A percentile compares a stretch with the other conserved stretches of the same genome.
Evolutionary conservation across 2,888 invertebrate species (phyloP).

Genomic region (Drosophila vallismaia): DNA sequence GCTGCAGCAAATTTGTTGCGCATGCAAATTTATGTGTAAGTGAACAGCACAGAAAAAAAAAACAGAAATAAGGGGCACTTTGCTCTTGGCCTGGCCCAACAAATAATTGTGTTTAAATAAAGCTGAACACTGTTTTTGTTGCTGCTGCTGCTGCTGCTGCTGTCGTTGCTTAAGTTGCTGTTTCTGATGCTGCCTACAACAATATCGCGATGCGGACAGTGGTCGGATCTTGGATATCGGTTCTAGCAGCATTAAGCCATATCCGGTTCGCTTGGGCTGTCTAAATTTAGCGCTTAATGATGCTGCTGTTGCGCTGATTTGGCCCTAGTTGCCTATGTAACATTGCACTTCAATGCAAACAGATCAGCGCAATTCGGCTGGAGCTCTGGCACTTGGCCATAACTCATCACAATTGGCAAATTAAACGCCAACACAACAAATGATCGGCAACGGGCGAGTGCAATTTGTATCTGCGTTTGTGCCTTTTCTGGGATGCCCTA

Average conservation of each 20-base stretch:
- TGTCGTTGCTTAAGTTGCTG: slow-evolving; percentile 27
- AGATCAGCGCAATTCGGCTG: slow-evolving; percentile 37
- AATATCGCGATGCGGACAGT: slow-evolving; percentile 40
- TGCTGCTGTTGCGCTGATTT: slow-evolving; percentile 52
- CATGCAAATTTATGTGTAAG: slow-evolving; percentile 82
- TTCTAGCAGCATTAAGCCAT: slow-evolving; percentile 75
- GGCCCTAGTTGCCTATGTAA: slow-evolving; percentile 19
- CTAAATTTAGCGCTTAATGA: slow-evolving; percentile 79
- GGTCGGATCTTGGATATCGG: slow-evolving; percentile 42
- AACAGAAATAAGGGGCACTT: slow-evolving; percentile 36
- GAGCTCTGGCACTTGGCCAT: slow-evolving; percentile 46
- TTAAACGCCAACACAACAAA: slow-evolving; percentile 79
- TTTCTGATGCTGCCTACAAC: slow-evolving; percentile 31
- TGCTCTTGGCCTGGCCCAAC: slow-evolving; percentile 49
- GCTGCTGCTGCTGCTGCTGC: slow-evolving; percentile 32
- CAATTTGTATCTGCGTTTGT: slow-evolving; percentile 57
- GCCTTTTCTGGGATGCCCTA: slow-evolving; percentile 1
- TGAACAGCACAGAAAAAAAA: slow-evolving; percentile 50
- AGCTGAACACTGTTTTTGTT: slow-evolving; percentile 52
- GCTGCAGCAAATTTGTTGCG: slow-evolving; percentile 78
- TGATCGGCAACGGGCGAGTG: slow-evolving; percentile 62
- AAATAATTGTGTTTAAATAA: slow-evolving; percentile 80
- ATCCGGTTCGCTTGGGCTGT: slow-evolving; percentile 78
- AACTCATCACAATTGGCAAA: slow-evolving; percentile 80
- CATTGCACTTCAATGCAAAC: slow-evolving; percentile 62